Conservation (phyloP, 2,113 vertebrate genomes). For the Paracyprichromis sp. region DNA sequence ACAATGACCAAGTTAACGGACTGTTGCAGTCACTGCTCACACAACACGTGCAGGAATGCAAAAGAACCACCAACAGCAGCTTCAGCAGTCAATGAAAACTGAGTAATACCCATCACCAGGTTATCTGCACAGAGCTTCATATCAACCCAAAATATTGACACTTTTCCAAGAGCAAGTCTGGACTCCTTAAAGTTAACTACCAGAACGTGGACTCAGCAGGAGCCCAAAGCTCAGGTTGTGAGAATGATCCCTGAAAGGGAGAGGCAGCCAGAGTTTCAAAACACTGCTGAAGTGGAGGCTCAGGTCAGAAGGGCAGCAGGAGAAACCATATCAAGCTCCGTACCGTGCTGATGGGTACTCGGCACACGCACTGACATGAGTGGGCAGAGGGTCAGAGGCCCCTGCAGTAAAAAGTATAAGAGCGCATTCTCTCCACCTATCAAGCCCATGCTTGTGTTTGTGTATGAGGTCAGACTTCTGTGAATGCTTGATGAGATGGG, state of each 20-base stretch:
- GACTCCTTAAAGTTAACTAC: not conserved
- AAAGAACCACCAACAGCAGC: not conserved
- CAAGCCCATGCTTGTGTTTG: not conserved
- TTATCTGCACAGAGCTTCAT: not conserved
- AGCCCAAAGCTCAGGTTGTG: not conserved
- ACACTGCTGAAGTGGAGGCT: not conserved
- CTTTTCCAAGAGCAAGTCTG: not conserved
- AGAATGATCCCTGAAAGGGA: not conserved
- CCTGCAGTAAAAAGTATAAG: not conserved
- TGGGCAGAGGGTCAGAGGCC: not conserved
- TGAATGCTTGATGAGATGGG: not conserved
- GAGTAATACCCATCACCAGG: not conserved
- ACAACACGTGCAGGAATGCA: not conserved
- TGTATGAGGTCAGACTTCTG: not conserved
- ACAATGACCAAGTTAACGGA: not conserved
- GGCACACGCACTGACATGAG: not conserved
- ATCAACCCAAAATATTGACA: not conserved
- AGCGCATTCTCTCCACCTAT: not conserved
- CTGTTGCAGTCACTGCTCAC: not conserved
- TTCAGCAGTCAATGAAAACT: not conserved
- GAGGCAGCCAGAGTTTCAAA: not conserved
- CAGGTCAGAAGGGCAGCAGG: not conserved
- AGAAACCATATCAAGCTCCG: not conserved
- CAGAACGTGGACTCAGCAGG: not conserved
- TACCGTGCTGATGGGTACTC: not conserved